These are phyloP conservation scores for Gopherus flavomarginatus DNA, from an alignment of 2,113 vertebrate genomes.

Conservation along the genomic window DNA sequence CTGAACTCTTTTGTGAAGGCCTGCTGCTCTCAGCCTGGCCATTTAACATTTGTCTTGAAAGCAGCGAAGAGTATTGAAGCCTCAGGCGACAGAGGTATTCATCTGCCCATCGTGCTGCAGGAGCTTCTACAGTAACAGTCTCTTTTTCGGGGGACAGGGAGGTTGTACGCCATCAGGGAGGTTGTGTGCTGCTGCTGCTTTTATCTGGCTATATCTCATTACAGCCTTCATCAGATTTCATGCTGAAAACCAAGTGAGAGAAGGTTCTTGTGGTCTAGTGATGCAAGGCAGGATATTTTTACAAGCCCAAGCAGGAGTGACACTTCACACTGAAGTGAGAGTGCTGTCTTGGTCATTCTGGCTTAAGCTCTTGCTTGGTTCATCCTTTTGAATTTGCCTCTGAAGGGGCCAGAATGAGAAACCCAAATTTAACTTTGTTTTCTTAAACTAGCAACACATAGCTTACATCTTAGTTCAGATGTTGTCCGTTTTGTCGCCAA, in stretches of 20 bases:
- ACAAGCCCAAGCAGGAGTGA: background rate
- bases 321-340: background rate
- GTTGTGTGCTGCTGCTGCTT: background rate
- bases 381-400: background rate
- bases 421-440: background rate
- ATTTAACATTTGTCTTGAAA: background rate
- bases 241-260: background rate
- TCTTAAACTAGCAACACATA: background rate
- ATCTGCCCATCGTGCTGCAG: rapidly evolving
- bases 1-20: background rate
- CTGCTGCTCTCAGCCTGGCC: background rate
- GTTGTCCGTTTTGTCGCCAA: background rate
- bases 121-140: background rate
- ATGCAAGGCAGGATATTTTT: background rate
- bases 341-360: background rate
- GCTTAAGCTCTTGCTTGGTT: background rate
- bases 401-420: background rate
- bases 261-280: background rate
- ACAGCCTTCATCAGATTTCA: background rate
- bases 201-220: background rate
- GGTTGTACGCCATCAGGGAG: rapidly evolving
- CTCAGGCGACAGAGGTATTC: background rate
- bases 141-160: background rate
- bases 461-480: background rate
- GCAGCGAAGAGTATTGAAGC: background rate